Base-by-base conservation (phyloP, 2,797 vertebrate species). In the Artibeus lituratus region DNA sequence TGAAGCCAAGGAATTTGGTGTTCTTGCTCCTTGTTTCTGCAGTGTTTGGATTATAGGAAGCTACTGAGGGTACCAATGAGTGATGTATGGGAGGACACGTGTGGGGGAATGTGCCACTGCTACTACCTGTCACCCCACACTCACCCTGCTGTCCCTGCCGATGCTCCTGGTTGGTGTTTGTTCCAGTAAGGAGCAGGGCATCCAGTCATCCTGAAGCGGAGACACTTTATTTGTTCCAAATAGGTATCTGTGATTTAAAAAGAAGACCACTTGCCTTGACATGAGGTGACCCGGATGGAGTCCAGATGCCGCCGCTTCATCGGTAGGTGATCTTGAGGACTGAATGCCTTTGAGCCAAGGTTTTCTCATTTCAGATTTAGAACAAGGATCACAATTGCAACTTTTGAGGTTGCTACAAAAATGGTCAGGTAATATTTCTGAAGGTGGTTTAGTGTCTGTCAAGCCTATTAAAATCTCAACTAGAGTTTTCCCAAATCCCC, bases 301-400 rank as follows among this genome's bases (percentile, higher is more conserved):
- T 39, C 76, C 29, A 72, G 29, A 76, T 10, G 2, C 44, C 2
- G 10, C n/a, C 44, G 88, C 42, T 73, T 72, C 24, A 39, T 39
- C 22, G 37, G 44, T 24, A 51, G 49, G 70, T 80, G 22, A 78
- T 2, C 62, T 21, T 59, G 62, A 85, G 10, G 49, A 39, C 10
- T 42, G 67, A 57, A 65, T 72, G 14, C 11, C 39, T 44, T 37
- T 62, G 74, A 74, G 12, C 21, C 49, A 62, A 59, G 14, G 12
- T 86, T 51, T 94, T 47, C 59, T 83, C 47, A 22, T 53, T 94
- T 89, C 47, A 47, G 39, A 88, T 86, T 62, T 72, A 32, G 29
- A 22, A 65, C 18, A 76, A 70, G 24, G 8, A 18, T 29, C 39
- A 47, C 16, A 42, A 35, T 21, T 7, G 18, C 65, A 67, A 37